Conservation (phyloP, 2,888 invertebrate species). For the Philereme transversata region DNA sequence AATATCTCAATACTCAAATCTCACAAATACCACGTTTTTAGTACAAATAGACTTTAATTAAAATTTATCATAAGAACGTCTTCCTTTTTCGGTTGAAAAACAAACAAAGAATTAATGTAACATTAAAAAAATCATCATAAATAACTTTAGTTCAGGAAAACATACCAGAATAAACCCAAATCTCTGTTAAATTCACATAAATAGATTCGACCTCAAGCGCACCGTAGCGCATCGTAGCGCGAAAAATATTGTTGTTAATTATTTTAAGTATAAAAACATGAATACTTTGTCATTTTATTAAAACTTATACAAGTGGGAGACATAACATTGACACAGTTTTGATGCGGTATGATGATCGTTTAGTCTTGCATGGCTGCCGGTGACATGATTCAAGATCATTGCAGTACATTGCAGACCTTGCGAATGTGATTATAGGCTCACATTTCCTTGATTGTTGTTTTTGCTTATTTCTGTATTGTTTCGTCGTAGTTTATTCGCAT, state of each 20-base stretch:
- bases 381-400: conserved; percentile 46
- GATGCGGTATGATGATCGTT: conserved; percentile 48
- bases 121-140: conserved; percentile 2
- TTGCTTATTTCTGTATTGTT: conserved; percentile 20
- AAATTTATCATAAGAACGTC: too few species aligned
- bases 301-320: conserved; percentile 53
- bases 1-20: too few species aligned
- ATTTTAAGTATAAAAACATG: conserved; percentile 56
- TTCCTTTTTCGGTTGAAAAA: too few species aligned
- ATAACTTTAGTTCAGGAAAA: conserved; percentile 28
- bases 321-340: conserved; percentile 80
- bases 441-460: conserved; percentile 53
- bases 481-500: conserved; percentile 20
- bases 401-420: conserved; percentile 46
- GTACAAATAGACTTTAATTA: too few species aligned
- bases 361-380: conserved; percentile 52
- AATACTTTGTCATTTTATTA: conserved; percentile 62
- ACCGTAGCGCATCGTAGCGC: conserved; percentile 80
- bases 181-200: conserved; percentile 51
- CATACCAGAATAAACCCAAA: conserved; percentile 25
- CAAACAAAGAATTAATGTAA: background rate
- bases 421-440: conserved; percentile 47
- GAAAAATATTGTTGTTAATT: conserved; percentile 70
- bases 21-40: too few species aligned
- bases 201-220: conserved; percentile 69